A percentile compares a stretch with the other conserved stretches of the same genome.
These are phyloP conservation scores for Dicaeum eximium DNA, from an alignment of 2,113 vertebrate genomes.

Conservation along the genomic window DNA sequence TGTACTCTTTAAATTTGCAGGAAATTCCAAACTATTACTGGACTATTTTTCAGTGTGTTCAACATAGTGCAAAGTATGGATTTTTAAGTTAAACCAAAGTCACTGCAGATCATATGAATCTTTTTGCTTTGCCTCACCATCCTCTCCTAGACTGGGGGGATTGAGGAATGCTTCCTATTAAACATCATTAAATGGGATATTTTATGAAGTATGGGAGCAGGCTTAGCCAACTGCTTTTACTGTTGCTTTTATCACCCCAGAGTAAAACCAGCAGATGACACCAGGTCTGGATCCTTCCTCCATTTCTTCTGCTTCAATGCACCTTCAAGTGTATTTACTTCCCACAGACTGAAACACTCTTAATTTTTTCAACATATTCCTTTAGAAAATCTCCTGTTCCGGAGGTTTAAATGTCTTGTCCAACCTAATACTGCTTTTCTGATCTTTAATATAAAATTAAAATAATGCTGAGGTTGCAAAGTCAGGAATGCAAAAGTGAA, in stretches of 20 bases:
- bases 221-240: not conserved
- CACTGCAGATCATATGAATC: not conserved
- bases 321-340: not conserved
- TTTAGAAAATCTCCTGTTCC: not conserved
- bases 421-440: not conserved
- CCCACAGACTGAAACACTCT: not conserved
- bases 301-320: not conserved
- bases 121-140: not conserved
- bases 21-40: conserved; percentile 56
- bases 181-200: not conserved
- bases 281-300: not conserved
- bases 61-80: not conserved
- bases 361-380: not conserved
- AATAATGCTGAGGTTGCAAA: not conserved
- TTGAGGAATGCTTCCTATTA: not conserved
- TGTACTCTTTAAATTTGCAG: conserved; percentile 30
- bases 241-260: not conserved
- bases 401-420: not conserved
- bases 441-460: not conserved
- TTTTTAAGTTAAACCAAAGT: conserved; percentile 19
- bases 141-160: not conserved
- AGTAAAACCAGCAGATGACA: not conserved
- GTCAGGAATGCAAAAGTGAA: not conserved
- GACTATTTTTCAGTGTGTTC: not conserved
- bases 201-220: not conserved